Base-by-base conservation (phyloP, 2,113 vertebrate genomes). In the Danionella cerebrum region DNA sequence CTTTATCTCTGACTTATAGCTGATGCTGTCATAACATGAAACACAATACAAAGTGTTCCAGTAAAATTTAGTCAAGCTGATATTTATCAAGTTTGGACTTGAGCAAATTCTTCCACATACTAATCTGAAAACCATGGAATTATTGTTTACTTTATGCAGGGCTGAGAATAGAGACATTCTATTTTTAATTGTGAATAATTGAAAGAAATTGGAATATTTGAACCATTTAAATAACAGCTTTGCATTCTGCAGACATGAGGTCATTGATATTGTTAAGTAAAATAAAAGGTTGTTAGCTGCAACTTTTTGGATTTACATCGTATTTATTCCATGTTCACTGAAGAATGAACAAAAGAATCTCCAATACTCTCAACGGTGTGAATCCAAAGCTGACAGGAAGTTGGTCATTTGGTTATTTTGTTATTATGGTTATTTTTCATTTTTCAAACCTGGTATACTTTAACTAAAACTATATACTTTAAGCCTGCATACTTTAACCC, bases 181-280 rank as follows among this genome's bases (percentile, higher is more conserved):
- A 25, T 53, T 53, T 33, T 33, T n/a, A 29, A 53, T 53, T 53
- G 51, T 33, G 27, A 53, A 53, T 53, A 53, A 33, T 53, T 53
- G 33, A 53, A 53, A 53, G 27, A 33, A 16, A 53, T 5, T 25
- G 31, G 51, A 53, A 25, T 31, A 19, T 53, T 31, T 29, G 31
- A 33, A 53, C 19, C 18, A 53, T 53, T 53, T 5, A 33, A 33
- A 33, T 29, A 53, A 53, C 27, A 53, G 25, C 19, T 25, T 31
- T 33, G 27, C 31, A 53, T 53, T 53, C 14, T 12, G n/a, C 10
- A 12, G 5, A 53, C 18, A 3, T 53, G 5, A 53, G 51, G 51
- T 33, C 27, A 53, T 33, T 53, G 18, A 53, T 16, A 33, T 4
- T 33, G 29, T 53, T 53, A 53, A n/a, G n/a, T n/a, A n/a, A 16